Percentiles rank a stretch among this genome's conserved stretches.
These are phyloP conservation scores for Lutjanus campechanus DNA, from an alignment of 2,797 vertebrate species.

Conservation along the genomic window DNA sequence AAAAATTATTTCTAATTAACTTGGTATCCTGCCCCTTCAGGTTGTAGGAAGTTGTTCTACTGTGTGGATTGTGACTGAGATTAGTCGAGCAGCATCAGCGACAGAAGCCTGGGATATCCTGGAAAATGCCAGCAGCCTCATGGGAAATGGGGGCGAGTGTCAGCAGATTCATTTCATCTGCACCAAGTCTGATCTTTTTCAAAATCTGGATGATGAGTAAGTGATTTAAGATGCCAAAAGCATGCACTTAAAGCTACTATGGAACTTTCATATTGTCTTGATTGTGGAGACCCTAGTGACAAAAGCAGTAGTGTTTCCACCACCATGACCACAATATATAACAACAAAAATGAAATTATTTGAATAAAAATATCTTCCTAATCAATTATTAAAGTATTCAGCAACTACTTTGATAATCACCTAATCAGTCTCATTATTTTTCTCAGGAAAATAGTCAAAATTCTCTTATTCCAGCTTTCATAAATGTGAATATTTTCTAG, in stretches of 20 bases:
- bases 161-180: slow-evolving; percentile 60
- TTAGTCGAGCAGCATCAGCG: slow-evolving; percentile 44
- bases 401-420: too few species aligned
- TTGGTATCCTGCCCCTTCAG: slow-evolving; percentile 21
- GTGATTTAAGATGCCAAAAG: background rate
- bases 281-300: too few species aligned
- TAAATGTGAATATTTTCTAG: too few species aligned
- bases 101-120: slow-evolving; percentile 64
- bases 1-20: background rate
- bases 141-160: slow-evolving; percentile 71
- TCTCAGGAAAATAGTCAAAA: too few species aligned
- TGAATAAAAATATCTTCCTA: too few species aligned
- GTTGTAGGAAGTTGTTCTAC: slow-evolving; percentile 56
- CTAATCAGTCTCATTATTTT: too few species aligned
- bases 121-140: background rate
- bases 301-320: too few species aligned
- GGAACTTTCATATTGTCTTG: too few species aligned
- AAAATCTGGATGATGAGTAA: slow-evolving; percentile 1
- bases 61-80: slow-evolving; percentile 66
- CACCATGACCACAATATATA: too few species aligned
- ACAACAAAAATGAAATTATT: too few species aligned
- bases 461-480: too few species aligned
- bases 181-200: slow-evolving; percentile 47
- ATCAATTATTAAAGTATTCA: too few species aligned
- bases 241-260: background rate